Conservation (phyloP, 2,888 invertebrate species). For the Sepioteuthis lessoniana region DNA sequence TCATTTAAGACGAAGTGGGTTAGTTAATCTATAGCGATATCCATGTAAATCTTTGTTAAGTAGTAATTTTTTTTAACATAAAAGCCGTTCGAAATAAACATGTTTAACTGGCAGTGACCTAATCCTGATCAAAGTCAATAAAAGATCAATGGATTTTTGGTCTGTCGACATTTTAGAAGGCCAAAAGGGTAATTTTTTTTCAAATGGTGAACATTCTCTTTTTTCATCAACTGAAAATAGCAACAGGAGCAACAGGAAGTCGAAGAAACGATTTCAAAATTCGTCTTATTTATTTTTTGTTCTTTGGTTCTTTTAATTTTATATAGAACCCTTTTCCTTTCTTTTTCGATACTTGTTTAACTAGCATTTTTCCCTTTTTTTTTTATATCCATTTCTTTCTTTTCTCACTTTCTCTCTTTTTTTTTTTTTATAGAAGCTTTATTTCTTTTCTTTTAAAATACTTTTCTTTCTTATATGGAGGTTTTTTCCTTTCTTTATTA, state of each 20-base stretch:
- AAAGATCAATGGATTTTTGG: not conserved
- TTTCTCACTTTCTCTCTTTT: no score
- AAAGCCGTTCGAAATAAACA: not conserved
- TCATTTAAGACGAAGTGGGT: not conserved
- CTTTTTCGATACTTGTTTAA: not conserved
- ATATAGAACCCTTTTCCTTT: not conserved
- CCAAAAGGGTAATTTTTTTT: no score
- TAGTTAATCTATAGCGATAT: not conserved
- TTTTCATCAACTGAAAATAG: not conserved
- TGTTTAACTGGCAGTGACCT: not conserved
- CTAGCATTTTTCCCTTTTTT: no score
- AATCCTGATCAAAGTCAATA: not conserved
- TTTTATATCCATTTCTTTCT: no score
- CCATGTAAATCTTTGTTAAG: not conserved
- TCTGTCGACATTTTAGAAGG: not conserved
- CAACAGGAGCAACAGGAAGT: not conserved
- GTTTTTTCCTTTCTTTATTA: no score
- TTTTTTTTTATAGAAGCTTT: no score
- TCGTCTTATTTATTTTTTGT: not conserved
- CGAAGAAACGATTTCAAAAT: not conserved
- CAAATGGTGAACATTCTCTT: not conserved
- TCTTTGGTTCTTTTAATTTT: not conserved
- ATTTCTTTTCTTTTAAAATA: no score
- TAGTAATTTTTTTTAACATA: not conserved
- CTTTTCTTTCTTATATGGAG: no score